Evolutionary conservation across 2,888 invertebrate genomes (phyloP).

Genomic region (Sisyra nigra): DNA sequence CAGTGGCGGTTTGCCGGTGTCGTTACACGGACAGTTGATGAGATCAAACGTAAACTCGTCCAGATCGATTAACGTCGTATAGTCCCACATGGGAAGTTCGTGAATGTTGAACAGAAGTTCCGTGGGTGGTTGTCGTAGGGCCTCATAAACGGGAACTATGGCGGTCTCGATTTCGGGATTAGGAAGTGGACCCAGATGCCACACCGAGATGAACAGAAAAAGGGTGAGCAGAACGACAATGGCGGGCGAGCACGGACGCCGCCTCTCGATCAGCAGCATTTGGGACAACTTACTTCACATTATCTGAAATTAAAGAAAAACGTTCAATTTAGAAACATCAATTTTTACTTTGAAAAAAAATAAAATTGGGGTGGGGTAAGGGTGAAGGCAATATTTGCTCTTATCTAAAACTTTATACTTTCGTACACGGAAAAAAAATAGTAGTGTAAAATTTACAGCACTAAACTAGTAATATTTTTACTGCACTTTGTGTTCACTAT

Average conservation of each 20-base stretch:
- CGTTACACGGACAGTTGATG: slow-evolving; percentile 36
- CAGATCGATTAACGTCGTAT: slow-evolving; percentile 31
- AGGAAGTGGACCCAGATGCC: slow-evolving; percentile 4
- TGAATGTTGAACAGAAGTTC: slow-evolving; percentile 5
- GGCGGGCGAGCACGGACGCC: slow-evolving; percentile 3
- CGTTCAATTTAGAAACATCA: too few species aligned
- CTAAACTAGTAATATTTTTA: too few species aligned
- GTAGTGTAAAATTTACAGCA: too few species aligned
- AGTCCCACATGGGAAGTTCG: slow-evolving; percentile 17
- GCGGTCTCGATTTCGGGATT: neutral
- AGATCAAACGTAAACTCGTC: slow-evolving; percentile 40
- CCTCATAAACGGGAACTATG: neutral
- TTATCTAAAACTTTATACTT: too few species aligned
- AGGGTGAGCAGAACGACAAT: slow-evolving; percentile 1
- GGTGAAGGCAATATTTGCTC: too few species aligned
- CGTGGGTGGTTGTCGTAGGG: neutral
- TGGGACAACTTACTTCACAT: neutral
- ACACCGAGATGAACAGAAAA: slow-evolving; percentile 4
- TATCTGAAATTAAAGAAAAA: too few species aligned
- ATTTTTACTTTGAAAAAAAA: too few species aligned
- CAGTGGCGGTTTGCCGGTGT: slow-evolving; percentile 29
- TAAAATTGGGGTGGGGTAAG: too few species aligned
- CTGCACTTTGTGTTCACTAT: too few species aligned
- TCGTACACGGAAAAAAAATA: too few species aligned
- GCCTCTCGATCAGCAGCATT: slow-evolving; percentile 5